Conservation (phyloP, 1,140 invertebrate species). For the Phortica variegata region DNA sequence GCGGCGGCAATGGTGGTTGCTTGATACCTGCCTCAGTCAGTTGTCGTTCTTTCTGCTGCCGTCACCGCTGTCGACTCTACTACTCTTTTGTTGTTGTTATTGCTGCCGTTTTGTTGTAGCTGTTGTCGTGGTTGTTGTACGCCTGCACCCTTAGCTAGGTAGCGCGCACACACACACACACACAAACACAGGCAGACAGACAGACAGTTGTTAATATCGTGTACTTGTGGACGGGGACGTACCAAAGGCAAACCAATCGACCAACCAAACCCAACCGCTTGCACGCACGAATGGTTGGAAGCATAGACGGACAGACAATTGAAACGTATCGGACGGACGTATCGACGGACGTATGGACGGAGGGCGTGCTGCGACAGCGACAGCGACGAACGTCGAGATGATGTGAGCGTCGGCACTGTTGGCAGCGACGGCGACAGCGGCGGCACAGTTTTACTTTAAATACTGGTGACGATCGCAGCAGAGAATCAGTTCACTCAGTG, state of each 20-base stretch:
- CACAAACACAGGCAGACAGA: conserved; percentile 7
- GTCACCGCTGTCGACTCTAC: too few species aligned
- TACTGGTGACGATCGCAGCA: conserved; percentile 55
- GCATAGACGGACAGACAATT: conserved; percentile 21
- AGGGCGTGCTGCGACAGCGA: conserved; percentile 3
- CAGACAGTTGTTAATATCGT: too few species aligned
- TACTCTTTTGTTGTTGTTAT: too few species aligned
- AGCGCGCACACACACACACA: conserved; percentile 16
- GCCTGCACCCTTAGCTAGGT: conserved; percentile 36
- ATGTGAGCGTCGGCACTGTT: conserved; percentile 12
- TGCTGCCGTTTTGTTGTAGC: neutral
- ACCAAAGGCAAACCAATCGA: conserved; percentile 4
- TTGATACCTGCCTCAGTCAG: conserved; percentile 43
- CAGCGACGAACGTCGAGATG: conserved; percentile 3
- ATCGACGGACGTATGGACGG: neutral
- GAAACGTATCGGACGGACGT: conserved; percentile 15
- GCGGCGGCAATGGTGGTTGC: conserved; percentile 55
- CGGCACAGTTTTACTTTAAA: conserved; percentile 54
- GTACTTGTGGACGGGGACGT: conserved; percentile 2
- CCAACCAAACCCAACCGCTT: conserved; percentile 2
- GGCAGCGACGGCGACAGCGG: conserved; percentile 21
- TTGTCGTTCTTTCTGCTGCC: conserved; percentile 2
- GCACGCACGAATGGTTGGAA: conserved; percentile 2
- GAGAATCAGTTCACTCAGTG: conserved; percentile 57
- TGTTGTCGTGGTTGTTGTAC: conserved; percentile 12